phyloP scores from a whole-genome alignment of 2,797 vertebrate genomes.

The Trichosurus vulpecula region DNA sequence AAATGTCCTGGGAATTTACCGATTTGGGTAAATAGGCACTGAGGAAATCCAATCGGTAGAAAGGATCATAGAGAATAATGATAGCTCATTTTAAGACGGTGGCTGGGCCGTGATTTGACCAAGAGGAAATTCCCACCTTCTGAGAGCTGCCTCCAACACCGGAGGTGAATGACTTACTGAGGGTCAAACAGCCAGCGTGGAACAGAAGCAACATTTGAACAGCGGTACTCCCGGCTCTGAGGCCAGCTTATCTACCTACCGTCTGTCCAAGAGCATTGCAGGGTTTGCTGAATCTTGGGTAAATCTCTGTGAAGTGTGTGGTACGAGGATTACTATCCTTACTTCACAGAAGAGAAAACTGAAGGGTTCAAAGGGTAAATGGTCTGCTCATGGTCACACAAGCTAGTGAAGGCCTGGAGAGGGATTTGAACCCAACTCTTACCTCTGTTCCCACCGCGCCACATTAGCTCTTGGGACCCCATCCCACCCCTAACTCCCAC shows the following conservation, averaged over 20 bases:
- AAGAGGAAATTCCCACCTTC: neutral
- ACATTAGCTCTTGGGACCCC: neutral
- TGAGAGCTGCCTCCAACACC: neutral
- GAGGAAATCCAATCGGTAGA: neutral
- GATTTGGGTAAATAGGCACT: neutral
- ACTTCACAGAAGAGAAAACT: neutral
- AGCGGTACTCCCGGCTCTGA: neutral
- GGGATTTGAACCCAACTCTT: neutral
- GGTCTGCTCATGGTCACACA: neutral
- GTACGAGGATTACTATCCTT: neutral
- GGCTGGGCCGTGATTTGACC: neutral
- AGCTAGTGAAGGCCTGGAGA: neutral
- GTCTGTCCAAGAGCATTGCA: neutral
- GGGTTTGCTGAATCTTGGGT: neutral
- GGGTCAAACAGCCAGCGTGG: neutral
- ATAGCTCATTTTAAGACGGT: neutral
- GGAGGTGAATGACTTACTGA: neutral
- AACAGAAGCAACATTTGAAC: neutral
- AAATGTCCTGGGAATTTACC: neutral
- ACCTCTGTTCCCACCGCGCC: neutral
- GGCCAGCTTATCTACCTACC: neutral
- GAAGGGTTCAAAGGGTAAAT: neutral
- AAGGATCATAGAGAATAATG: neutral
- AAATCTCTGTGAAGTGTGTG: fast-evolving
- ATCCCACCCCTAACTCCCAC: neutral